Conservation (phyloP, 2,113 vertebrate species). For the Pseudolaguvia tuberculata region DNA sequence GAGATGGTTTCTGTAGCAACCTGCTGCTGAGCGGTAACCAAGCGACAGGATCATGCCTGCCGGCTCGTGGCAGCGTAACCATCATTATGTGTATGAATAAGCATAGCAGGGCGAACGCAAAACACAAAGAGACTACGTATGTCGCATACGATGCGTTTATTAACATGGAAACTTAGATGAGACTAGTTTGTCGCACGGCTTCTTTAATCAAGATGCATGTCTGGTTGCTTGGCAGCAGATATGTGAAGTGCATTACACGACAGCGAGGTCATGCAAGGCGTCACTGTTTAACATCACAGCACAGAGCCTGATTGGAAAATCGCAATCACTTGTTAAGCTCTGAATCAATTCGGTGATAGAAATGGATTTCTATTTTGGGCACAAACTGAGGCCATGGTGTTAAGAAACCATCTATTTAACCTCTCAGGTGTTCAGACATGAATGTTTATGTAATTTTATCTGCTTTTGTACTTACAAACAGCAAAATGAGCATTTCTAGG, state of each 20-base stretch:
- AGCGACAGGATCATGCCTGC: slow-evolving; percentile 72
- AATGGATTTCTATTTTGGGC: slow-evolving; percentile 27
- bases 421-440: slow-evolving; percentile 11
- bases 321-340: slow-evolving; percentile 28
- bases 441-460: neutral
- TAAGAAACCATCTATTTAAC: neutral
- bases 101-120: slow-evolving; percentile 51
- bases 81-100: slow-evolving; percentile 68
- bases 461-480: slow-evolving; percentile 5
- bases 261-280: slow-evolving; percentile 16
- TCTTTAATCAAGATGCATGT: neutral
- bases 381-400: slow-evolving; percentile 9
- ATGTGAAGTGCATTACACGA: neutral
- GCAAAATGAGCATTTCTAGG: slow-evolving; percentile 9
- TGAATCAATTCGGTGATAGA: slow-evolving; percentile 22
- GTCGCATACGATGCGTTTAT: neutral
- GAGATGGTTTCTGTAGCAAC: slow-evolving; percentile 77
- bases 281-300: slow-evolving; percentile 14
- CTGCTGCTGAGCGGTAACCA: slow-evolving; percentile 74
- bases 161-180: neutral
- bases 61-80: slow-evolving; percentile 61
- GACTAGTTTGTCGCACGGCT: neutral
- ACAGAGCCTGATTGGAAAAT: slow-evolving; percentile 17
- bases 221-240: neutral
- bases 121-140: slow-evolving; percentile 22